Evolutionary conservation across 2,797 vertebrate genomes (phyloP).

Genomic region (Bothrops alternatus): DNA sequence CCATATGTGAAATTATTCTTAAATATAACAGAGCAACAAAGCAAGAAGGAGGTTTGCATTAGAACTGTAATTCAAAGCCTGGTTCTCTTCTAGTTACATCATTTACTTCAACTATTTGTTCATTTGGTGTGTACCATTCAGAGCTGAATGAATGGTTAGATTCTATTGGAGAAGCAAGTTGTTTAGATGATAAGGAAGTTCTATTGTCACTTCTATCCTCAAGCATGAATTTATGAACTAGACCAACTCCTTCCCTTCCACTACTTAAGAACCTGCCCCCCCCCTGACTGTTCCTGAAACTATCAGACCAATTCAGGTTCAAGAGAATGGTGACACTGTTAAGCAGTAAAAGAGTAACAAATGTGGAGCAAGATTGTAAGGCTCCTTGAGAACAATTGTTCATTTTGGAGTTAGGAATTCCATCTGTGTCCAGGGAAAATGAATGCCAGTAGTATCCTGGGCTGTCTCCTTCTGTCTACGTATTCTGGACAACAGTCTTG

Average conservation of each 20-base stretch:
- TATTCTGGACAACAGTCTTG: background rate
- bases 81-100: background rate
- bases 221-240: background rate
- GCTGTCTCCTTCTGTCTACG: background rate
- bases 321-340: background rate
- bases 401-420: background rate
- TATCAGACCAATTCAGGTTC: background rate
- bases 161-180: background rate
- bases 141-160: background rate
- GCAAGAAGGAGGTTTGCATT: background rate
- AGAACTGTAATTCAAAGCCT: background rate
- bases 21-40: background rate
- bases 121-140: background rate
- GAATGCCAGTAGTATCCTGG: background rate
- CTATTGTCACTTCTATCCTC: background rate
- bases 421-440: background rate
- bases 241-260: background rate
- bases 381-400: background rate
- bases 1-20: background rate
- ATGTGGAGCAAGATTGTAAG: background rate
- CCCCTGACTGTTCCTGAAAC: background rate
- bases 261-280: background rate
- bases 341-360: background rate
- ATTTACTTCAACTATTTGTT: background rate
- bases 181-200: background rate